Conservation (phyloP, 2,797 vertebrate genomes). For the Hyperoplus immaculatus region DNA sequence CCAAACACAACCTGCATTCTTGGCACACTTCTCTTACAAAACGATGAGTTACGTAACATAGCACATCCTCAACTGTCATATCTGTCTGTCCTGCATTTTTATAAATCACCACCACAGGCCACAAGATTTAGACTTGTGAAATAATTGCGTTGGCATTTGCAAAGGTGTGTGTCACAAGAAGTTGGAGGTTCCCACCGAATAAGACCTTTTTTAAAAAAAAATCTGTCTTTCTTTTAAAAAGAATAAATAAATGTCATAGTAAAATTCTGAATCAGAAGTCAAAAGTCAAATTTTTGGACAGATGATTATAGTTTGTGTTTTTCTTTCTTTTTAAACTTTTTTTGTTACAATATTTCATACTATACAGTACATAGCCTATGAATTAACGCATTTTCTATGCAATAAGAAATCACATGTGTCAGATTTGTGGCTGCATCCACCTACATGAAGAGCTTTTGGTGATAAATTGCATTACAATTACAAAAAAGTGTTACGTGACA, state of each 20-base stretch:
- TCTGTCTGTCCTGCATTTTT: not conserved
- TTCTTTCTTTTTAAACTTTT: not conserved
- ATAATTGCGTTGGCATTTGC: not conserved
- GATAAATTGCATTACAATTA: not conserved
- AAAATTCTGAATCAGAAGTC: too few species aligned
- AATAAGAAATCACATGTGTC: not conserved
- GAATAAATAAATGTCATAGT: too few species aligned
- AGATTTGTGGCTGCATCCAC: not conserved
- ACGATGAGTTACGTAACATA: slow-evolving; percentile 31
- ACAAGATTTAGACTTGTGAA: not conserved
- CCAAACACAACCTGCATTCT: not conserved
- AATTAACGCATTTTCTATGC: not conserved
- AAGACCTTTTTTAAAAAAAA: too few species aligned
- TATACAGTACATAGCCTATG: too few species aligned
- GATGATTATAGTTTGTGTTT: not conserved
- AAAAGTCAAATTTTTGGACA: not conserved
- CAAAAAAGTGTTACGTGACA: not conserved
- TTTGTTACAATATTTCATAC: not conserved
- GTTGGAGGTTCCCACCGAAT: too few species aligned
- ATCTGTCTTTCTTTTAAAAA: too few species aligned
- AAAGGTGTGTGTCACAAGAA: not conserved
- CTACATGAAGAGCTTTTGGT: not conserved
- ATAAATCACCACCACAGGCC: slow-evolving; percentile 11
- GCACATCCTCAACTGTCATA: slow-evolving; percentile 16
- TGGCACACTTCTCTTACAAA: slow-evolving; percentile 20